A percentile compares a stretch with the other conserved stretches of the same genome.
phyloP scores from a whole-genome alignment of 2,888 invertebrate genomes.

The Tupiocoris notatus region DNA sequence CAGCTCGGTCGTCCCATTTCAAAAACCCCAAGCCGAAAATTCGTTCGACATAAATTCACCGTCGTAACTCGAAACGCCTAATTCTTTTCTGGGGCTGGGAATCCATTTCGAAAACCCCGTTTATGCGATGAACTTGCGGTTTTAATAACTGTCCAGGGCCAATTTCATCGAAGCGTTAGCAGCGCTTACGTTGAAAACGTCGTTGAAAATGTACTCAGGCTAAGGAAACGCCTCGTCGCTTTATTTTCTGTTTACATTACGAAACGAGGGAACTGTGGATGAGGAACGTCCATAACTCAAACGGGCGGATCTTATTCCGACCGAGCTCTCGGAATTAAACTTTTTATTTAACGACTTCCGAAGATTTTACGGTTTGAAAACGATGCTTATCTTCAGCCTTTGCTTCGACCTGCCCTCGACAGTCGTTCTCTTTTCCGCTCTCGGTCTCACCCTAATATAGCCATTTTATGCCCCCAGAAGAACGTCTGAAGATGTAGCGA shows the following conservation, averaged over 20 bases:
- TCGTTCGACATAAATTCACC: no score
- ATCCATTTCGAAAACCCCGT: no score
- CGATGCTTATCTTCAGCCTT: conserved; percentile 13
- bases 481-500: neutral
- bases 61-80: no score
- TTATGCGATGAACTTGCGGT: no score
- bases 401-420: neutral
- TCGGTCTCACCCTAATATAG: conserved; percentile 20
- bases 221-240: conserved; percentile 8
- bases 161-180: conserved; percentile 4
- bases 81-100: no score
- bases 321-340: conserved; percentile 18
- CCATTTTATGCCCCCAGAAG: conserved; percentile 23
- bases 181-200: conserved; percentile 9
- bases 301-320: neutral
- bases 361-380: conserved; percentile 28
- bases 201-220: conserved; percentile 10
- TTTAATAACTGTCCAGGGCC: neutral
- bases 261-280: conserved; percentile 8
- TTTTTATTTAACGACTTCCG: conserved; percentile 32
- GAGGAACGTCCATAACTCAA: conserved; percentile 13
- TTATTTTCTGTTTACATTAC: conserved; percentile 34
- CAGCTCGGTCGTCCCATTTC: no score
- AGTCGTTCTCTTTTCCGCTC: neutral
- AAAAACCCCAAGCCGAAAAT: no score